Conservation (phyloP, 2,888 invertebrate species). For the Strigamia crassipes region DNA sequence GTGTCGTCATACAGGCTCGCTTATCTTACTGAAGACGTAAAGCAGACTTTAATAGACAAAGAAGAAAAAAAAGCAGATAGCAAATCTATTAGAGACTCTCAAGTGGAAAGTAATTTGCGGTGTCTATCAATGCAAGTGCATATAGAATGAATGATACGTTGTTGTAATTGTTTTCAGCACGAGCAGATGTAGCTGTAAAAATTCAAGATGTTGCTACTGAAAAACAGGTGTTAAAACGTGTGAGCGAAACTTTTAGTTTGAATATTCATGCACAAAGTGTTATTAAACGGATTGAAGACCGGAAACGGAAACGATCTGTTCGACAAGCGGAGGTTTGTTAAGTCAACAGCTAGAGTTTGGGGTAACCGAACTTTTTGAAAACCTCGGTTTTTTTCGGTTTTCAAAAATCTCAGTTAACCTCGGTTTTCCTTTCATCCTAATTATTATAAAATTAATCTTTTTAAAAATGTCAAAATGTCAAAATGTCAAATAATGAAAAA, state of each 20-base stretch:
- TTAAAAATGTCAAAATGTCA: no score
- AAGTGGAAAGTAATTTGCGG: not conserved
- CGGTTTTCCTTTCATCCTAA: no score
- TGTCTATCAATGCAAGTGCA: no score
- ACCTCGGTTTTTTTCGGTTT: no score
- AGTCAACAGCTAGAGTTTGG: no score
- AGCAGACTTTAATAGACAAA: not conserved
- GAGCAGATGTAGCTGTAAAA: not conserved
- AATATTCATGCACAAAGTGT: constrained; percentile 5
- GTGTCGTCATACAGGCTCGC: not conserved
- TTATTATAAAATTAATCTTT: no score
- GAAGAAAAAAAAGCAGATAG: not conserved
- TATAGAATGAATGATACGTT: no score
- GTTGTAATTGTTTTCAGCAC: not conserved
- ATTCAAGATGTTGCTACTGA: not conserved
- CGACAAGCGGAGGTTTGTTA: not conserved
- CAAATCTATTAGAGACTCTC: not conserved
- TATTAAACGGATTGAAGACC: constrained; percentile 19
- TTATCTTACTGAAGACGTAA: not conserved
- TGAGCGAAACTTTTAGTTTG: not conserved
- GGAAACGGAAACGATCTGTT: not conserved
- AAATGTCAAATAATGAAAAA: no score
- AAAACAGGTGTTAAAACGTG: not conserved
- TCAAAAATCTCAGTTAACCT: no score
- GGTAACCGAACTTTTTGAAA: no score